These are phyloP conservation scores for Plecturocebus donacophilus DNA, from an alignment of 2,113 vertebrate species.

Conservation along the genomic window DNA sequence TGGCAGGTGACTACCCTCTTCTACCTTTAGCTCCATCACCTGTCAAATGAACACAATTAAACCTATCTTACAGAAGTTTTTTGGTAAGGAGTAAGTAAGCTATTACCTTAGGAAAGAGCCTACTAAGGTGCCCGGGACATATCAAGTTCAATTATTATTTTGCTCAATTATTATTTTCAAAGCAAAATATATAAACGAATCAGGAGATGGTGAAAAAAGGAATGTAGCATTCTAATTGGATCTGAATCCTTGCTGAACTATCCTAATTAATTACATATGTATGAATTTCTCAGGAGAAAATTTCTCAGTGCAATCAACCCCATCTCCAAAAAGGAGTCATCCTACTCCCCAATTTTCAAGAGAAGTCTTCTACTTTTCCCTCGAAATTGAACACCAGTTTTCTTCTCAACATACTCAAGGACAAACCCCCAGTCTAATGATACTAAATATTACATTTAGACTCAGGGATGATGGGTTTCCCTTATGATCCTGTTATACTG, in stretches of 20 bases:
- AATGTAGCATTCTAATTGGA: not conserved
- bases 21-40: not conserved
- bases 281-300: not conserved
- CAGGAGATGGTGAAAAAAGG: not conserved
- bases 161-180: not conserved
- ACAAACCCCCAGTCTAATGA: not conserved
- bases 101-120: not conserved
- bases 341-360: not conserved
- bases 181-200: constrained; percentile 8
- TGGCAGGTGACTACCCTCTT: not conserved
- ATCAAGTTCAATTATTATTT: not conserved
- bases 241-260: not conserved
- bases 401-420: not conserved
- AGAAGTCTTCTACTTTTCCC: not conserved
- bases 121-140: not conserved
- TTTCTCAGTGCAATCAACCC: not conserved
- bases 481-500: not conserved
- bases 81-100: not conserved
- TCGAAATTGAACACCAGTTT: not conserved
- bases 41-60: not conserved
- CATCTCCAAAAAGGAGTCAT: not conserved
- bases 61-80: not conserved
- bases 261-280: not conserved
- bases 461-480: not conserved
- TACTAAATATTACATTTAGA: not conserved